Base-by-base conservation (phyloP, 2,113 vertebrate genomes). In the Theropithecus gelada region DNA sequence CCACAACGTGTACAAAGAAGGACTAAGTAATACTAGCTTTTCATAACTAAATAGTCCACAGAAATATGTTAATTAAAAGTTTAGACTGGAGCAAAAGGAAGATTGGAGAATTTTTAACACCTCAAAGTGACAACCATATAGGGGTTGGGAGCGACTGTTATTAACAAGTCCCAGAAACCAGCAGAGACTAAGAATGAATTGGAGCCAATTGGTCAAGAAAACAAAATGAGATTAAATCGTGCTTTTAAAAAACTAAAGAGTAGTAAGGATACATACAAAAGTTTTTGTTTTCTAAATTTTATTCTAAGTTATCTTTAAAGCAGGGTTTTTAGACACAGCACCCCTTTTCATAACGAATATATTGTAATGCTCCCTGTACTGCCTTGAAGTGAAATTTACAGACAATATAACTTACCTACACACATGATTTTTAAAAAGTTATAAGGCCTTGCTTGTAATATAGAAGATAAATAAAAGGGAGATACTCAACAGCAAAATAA, bases 211-310 rank as follows among this genome's bases (percentile, higher is more conserved):
- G 79, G 52, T 14, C 18, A 88, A 88, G 57, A 73, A 94, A 72
- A 92, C 3, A 75, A 84, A 80, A 48, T 23, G 16, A 82, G 48
- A 79, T 16, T n/a, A 73, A 68, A 4, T 9, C 45, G 43, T 32
- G 45, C 82, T 61, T 72, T 1, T 2, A 32, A 79, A 94, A 93
- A 75, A 23, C 61, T 23, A 59, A 72, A 72, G 14, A 30, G 17
- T 18, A 25, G 70, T 45, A 38, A 88, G 32, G 14, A 84, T 11
- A 57, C n/a, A 92, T 20, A 87, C 14, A 27, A 35, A 80, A 90
- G 59, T 64, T 38, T 84, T 55, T 76, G 35, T 81, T 87, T 97
- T 79, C 59, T 86, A 59, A 89, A 72, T 66, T 91, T 72, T 79
- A 52, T 86, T 79, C 55, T 76, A 40, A 80, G 17, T 87, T 59